phyloP scores from a whole-genome alignment of 2,888 invertebrate species.

The Caenorhabditis sp. region DNA sequence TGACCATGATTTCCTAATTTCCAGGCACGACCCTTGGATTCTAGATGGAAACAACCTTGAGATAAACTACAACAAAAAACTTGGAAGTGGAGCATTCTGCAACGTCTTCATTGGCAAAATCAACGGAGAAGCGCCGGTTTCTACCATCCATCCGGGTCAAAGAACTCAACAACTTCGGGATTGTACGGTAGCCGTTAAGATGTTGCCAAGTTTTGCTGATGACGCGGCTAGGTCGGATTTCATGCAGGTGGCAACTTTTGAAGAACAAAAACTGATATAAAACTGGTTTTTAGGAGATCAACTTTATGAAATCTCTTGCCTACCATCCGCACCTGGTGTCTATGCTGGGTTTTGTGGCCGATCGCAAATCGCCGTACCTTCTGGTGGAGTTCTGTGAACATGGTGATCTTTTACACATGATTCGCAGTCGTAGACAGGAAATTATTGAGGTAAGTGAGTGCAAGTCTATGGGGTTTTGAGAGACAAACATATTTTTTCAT shows the following conservation, averaged over 20 bases:
- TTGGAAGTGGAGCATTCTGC: conserved; percentile 79
- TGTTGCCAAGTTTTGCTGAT: conserved; percentile 79
- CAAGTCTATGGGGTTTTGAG: too few relatives aligned
- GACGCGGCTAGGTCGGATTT: conserved; percentile 78
- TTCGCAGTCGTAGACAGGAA: conserved; percentile 69
- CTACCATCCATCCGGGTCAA: conserved; percentile 68
- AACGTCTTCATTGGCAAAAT: conserved; percentile 78
- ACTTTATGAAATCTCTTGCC: conserved; percentile 80
- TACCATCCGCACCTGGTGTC: conserved; percentile 80
- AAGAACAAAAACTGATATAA: not conserved
- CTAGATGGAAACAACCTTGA: conserved; percentile 67
- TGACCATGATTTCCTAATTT: conserved; percentile 11
- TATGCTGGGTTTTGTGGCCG: conserved; percentile 77
- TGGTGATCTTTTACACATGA: conserved; percentile 78
- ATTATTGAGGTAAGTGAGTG: conserved; percentile 59
- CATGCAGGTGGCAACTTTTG: conserved; percentile 67
- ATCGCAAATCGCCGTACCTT: conserved; percentile 73
- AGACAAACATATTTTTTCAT: not conserved
- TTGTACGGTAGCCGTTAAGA: conserved; percentile 78
- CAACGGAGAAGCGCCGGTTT: conserved; percentile 75
- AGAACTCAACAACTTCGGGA: conserved; percentile 67
- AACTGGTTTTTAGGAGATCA: conserved; percentile 72
- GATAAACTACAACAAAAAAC: conserved; percentile 76
- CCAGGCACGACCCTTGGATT: conserved; percentile 69
- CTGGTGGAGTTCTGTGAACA: conserved; percentile 77